phyloP scores from a whole-genome alignment of 2,797 vertebrate species.

The Alfaro cultratus region DNA sequence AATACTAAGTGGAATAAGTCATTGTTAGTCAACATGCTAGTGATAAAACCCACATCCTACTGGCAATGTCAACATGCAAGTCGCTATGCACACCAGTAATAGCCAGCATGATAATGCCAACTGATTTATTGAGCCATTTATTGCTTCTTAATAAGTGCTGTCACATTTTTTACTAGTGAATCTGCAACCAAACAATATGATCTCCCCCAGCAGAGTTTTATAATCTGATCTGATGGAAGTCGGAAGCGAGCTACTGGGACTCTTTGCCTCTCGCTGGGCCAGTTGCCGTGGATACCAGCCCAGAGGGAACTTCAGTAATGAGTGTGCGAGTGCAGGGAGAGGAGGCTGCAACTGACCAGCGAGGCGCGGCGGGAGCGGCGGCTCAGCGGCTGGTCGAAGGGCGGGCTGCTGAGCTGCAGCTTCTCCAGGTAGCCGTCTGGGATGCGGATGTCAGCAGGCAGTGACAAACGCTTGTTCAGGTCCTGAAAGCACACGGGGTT shows the following conservation, averaged over 20 bases:
- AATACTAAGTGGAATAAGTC: too few species aligned
- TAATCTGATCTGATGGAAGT: conserved; percentile 44
- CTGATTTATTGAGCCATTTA: not conserved
- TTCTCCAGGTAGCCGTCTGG: conserved; percentile 98
- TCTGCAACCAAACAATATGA: conserved; percentile 9
- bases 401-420: conserved; percentile 93
- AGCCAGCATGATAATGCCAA: not conserved
- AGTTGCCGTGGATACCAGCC: conserved; percentile 63
- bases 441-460: conserved; percentile 97
- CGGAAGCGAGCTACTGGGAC: conserved; percentile 27
- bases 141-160: not conserved
- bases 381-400: conserved; percentile 95
- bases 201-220: conserved; percentile 6
- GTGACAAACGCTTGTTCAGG: conserved; percentile 95
- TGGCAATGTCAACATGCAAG: too few species aligned
- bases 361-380: conserved; percentile 90
- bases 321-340: not conserved
- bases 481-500: conserved; percentile 75
- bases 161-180: not conserved
- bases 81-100: too few species aligned
- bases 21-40: too few species aligned
- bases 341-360: conserved; percentile 79
- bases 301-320: conserved; percentile 26
- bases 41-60: too few species aligned
- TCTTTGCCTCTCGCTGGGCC: conserved; percentile 30